Evolutionary conservation across 2,797 vertebrate species (phyloP), one percentile per base, ranked within the genome.

Genomic region (Pseudochaenichthys georgianus): DNA sequence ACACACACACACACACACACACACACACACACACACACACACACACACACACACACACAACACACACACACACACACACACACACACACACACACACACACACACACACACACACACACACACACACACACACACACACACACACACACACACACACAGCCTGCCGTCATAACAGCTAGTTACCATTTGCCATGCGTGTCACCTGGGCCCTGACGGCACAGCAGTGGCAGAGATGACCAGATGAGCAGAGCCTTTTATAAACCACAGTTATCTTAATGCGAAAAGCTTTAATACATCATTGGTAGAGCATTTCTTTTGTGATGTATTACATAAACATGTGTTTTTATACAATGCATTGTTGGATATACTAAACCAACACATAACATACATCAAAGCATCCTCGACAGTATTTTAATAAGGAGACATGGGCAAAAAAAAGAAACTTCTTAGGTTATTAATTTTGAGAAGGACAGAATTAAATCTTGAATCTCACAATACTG

Each of bases 171-270:
- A n/a, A n/a, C n/a, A n/a, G n/a, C n/a, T n/a, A n/a, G n/a, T n/a
- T n/a, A n/a, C n/a, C n/a, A n/a, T n/a, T n/a, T n/a, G n/a, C n/a
- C n/a, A n/a, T n/a, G n/a, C n/a, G n/a, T n/a, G n/a, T n/a, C n/a
- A n/a, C n/a, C n/a, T n/a, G n/a, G n/a, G n/a, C n/a, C n/a, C n/a
- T n/a, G n/a, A n/a, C n/a, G n/a, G n/a, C n/a, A n/a, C n/a, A n/a
- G 87, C 85, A 87, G 74, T 76, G 83, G 84, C 77, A 84, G 86
- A 90, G 89, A 90, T 80, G 69, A 73, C 46, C 87, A 90, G 86
- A 89, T 92, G 91, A 89, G 84, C 34, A 9, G 34, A 38, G 8
- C 34, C 34, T 38, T 38, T 38, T 13, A 38, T 19, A 12, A 61
- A 16, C 2, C 19, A 68, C 9, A 10, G 34, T 34, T 70, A 12